Evolutionary conservation across 2,888 invertebrate species (phyloP).

Genomic region (Tromatobia lineatoria): DNA sequence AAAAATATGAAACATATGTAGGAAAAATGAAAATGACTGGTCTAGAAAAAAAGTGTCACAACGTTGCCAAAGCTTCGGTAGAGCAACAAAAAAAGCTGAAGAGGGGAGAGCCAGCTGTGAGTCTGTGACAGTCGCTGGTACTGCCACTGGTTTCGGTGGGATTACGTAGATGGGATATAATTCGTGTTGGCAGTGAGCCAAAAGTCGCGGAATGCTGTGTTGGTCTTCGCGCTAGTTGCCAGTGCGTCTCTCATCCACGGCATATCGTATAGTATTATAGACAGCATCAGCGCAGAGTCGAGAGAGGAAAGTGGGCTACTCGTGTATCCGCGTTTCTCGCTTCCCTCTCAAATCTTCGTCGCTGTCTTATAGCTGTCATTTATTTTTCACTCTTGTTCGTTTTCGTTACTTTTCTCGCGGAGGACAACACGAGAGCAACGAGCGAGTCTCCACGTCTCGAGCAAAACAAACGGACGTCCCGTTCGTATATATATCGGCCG

Average conservation of each 20-base stretch:
- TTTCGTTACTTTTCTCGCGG: slow-evolving; percentile 24
- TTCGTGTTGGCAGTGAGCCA: slow-evolving; percentile 60
- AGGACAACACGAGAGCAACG: slow-evolving; percentile 11
- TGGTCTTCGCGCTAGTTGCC: slow-evolving; percentile 14
- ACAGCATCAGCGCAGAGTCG: neutral
- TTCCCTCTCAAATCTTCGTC: neutral
- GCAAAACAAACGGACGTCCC: slow-evolving; percentile 35
- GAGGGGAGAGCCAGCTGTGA: slow-evolving; percentile 51
- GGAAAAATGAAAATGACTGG: too few species aligned
- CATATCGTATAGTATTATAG: slow-evolving; percentile 30
- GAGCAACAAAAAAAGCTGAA: neutral
- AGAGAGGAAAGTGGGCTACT: slow-evolving; percentile 47
- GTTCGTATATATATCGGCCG: slow-evolving; percentile 69
- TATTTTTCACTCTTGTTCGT: slow-evolving; percentile 9
- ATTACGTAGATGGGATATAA: slow-evolving; percentile 68
- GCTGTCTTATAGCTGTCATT: slow-evolving; percentile 10
- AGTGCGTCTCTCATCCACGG: slow-evolving; percentile 41
- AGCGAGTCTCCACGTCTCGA: slow-evolving; percentile 5
- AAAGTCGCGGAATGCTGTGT: slow-evolving; percentile 9
- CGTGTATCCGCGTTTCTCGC: slow-evolving; percentile 28
- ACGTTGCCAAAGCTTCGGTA: too few species aligned
- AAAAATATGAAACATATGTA: too few species aligned
- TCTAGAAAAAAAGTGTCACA: too few species aligned
- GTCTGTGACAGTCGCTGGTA: slow-evolving; percentile 12
- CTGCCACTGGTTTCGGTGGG: slow-evolving; percentile 51